Evolutionary conservation across 2,797 vertebrate species (phyloP), one percentile per base, ranked within the genome.

Genomic region (Coregonus ussuriensis): DNA sequence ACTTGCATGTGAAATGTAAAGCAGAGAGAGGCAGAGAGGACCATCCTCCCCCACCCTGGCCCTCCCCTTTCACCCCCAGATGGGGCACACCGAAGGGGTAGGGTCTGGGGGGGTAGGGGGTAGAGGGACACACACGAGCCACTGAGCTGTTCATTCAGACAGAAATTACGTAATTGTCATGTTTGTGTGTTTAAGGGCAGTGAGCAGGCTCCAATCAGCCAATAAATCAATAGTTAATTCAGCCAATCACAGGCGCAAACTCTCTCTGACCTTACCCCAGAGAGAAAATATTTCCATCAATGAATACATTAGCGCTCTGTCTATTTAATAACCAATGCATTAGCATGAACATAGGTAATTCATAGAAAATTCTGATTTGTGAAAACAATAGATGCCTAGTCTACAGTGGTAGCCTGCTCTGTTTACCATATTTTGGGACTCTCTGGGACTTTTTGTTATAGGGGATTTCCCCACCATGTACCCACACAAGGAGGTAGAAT

Each of bases 131-230:
- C 68, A 82, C 74, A 81, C 66, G 73, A 62, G 77, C 74, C 47
- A 76, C 72, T 71, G 65, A 80, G 63, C 73, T 76, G 31, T 74
- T 74, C 70, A 79, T 81, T 87, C 59, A 78, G 66, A 68, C 74
- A 82, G 69, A 83, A 84, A 77, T 87, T 72, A 86, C 75, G 76
- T 83, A 69, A 87, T 72, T 67, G 31, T 71, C 52, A 77, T 80
- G 80, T 81, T 78, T 83, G 71, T 71, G 63, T 75, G 67, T 70
- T 78, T 74, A 68, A 37, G n/a, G 47, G 72, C 53, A 47, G 68
- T 33, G 74, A 54, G 25, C 37, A 77, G 54, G 15, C 25, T 37
- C 29, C 71, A 72, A 41, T 75, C 76, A 72, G 16, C 47, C 59
- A 35, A 74, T 69, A 77, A 75, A 72, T 73, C 72, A 77, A 77